Percentiles rank a stretch among this genome's conserved stretches.
phyloP scores from a whole-genome alignment of 2,113 vertebrate genomes.

The Rhombomys opimus region DNA sequence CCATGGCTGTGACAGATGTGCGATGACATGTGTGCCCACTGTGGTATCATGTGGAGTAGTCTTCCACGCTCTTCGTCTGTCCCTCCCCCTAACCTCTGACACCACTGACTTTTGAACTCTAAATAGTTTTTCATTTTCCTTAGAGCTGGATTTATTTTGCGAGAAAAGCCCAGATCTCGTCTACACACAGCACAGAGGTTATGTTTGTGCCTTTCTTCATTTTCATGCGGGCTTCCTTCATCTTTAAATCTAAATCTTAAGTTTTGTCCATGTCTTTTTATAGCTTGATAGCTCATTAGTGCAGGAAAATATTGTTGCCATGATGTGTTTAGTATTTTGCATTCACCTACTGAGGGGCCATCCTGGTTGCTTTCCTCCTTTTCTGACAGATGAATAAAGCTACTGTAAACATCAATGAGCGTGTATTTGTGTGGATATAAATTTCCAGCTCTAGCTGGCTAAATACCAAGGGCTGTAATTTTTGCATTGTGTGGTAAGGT shows the following conservation, averaged over 20 bases:
- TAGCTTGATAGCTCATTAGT: neutral
- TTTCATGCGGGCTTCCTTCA: neutral
- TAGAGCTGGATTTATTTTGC: neutral
- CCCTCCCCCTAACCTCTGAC: neutral
- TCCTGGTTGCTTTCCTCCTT: constrained; percentile 17
- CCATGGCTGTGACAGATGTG: neutral
- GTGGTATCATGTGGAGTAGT: neutral
- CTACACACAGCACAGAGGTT: neutral
- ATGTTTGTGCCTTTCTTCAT: neutral
- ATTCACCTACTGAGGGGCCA: neutral
- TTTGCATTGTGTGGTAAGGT: constrained; percentile 33
- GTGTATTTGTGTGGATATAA: constrained; percentile 20
- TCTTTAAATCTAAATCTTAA: constrained; percentile 16
- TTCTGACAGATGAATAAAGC: neutral
- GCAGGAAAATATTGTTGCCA: neutral
- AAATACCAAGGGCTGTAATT: neutral
- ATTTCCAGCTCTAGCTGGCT: constrained; percentile 29
- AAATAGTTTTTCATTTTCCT: neutral
- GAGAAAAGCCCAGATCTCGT: neutral
- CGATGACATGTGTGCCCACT: too few species aligned
- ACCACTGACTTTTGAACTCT: neutral
- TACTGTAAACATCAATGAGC: neutral
- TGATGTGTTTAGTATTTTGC: neutral
- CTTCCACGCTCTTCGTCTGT: neutral
- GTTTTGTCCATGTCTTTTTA: constrained; percentile 3